Conservation (phyloP, 1,140 invertebrate species). For the Nebria ingens region DNA sequence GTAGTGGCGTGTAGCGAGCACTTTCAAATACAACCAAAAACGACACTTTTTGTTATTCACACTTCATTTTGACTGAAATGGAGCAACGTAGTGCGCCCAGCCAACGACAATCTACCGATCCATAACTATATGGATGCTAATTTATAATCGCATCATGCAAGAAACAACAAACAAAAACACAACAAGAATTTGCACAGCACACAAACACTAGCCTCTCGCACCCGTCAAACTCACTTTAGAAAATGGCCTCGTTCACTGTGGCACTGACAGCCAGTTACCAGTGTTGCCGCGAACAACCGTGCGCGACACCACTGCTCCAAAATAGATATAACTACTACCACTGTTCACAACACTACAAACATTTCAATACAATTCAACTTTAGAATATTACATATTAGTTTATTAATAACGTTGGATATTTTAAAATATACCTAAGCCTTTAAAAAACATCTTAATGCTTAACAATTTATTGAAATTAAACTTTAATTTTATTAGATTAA, state of each 20-base stretch:
- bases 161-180: slow-evolving; percentile 1
- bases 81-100: slow-evolving; percentile 2
- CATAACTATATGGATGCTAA: not conserved
- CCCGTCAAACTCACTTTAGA: slow-evolving; percentile 1
- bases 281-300: not conserved
- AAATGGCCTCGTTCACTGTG: slow-evolving; percentile 1
- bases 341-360: too few species aligned
- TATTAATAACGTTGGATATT: too few species aligned
- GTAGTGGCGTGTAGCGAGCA: too few species aligned
- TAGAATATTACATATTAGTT: too few species aligned
- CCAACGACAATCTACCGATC: not conserved
- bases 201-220: slow-evolving; percentile 1
- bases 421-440: too few species aligned
- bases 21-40: slow-evolving; percentile 10
- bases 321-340: slow-evolving; percentile 5
- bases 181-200: slow-evolving; percentile 4
- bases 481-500: too few species aligned
- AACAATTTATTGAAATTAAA: too few species aligned
- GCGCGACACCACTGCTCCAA: not conserved
- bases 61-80: slow-evolving; percentile 5
- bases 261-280: not conserved
- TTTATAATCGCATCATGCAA: not conserved
- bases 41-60: slow-evolving; percentile 12
- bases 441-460: too few species aligned
- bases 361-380: too few species aligned